Conservation (phyloP, 2,888 invertebrate genomes). For the Sesia apiformis region DNA sequence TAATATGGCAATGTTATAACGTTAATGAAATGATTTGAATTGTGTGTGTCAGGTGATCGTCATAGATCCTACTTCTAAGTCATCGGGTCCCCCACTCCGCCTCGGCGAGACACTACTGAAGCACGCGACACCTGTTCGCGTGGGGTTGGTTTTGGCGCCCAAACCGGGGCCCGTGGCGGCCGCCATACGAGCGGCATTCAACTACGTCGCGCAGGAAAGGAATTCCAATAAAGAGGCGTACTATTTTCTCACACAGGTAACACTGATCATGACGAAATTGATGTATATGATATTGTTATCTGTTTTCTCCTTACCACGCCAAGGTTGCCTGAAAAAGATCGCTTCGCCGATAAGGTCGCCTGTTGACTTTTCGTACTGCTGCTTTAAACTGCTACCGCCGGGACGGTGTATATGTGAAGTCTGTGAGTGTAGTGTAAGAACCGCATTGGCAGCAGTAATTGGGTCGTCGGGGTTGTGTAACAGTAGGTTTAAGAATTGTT, state of each 20-base stretch:
- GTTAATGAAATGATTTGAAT: background rate
- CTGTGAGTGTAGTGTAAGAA: too few species aligned
- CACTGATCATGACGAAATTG: background rate
- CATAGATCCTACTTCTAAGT: slow-evolving; percentile 85
- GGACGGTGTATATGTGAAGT: too few species aligned
- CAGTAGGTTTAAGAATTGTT: too few species aligned
- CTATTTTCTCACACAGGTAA: slow-evolving; percentile 89
- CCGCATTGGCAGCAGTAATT: too few species aligned
- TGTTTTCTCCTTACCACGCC: too few species aligned
- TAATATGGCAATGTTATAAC: background rate
- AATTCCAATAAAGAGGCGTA: slow-evolving; percentile 83
- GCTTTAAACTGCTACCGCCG: too few species aligned
- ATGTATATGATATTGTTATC: too few species aligned
- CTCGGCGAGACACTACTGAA: slow-evolving; percentile 92
- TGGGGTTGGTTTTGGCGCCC: slow-evolving; percentile 89
- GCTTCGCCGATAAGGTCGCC: too few species aligned
- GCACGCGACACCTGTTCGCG: slow-evolving; percentile 91
- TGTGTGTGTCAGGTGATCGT: slow-evolving; percentile 79
- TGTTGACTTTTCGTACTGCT: too few species aligned
- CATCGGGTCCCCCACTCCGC: slow-evolving; percentile 83
- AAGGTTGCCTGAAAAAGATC: too few species aligned
- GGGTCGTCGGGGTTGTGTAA: too few species aligned
- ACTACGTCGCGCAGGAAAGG: slow-evolving; percentile 88
- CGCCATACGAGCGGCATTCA: slow-evolving; percentile 91
- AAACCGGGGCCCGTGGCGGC: slow-evolving; percentile 80